A percentile compares a stretch with the other conserved stretches of the same genome.
These are phyloP conservation scores for Ceyx cyanopectus DNA, from an alignment of 2,113 vertebrate species.

Conservation along the genomic window DNA sequence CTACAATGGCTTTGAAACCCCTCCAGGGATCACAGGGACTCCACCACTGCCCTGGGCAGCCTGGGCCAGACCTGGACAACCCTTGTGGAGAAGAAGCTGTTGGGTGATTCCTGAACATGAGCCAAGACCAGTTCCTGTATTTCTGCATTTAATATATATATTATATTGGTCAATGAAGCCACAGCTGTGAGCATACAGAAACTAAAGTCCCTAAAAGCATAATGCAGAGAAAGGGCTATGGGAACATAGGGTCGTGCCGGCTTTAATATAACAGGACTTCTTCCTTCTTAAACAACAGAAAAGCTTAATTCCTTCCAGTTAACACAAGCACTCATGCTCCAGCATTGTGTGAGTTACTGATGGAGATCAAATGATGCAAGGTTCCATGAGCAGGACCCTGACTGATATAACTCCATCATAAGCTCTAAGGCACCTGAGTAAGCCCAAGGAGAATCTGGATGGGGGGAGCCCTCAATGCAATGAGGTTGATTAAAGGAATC, in stretches of 20 bases:
- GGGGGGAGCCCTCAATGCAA: background rate
- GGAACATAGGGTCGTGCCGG: background rate
- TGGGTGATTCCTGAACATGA: background rate
- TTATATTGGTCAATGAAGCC: fast-evolving
- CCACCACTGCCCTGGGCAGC: background rate
- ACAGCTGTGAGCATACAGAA: background rate
- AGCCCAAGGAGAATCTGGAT: background rate
- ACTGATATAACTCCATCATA: background rate
- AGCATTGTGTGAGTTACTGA: background rate
- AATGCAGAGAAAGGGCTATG: background rate
- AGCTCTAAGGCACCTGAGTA: background rate
- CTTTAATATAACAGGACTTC: background rate
- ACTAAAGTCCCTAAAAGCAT: background rate
- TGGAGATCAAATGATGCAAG: background rate
- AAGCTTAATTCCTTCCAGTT: background rate
- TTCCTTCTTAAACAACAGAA: background rate
- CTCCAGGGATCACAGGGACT: background rate
- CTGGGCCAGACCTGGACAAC: background rate
- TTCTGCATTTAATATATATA: background rate
- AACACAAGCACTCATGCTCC: background rate
- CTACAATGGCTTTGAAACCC: background rate
- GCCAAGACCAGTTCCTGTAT: background rate
- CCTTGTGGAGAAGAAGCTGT: background rate
- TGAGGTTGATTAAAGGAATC: background rate
- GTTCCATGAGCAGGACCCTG: background rate